A percentile compares a stretch with the other conserved stretches of the same genome.
Evolutionary conservation across 2,888 invertebrate genomes (phyloP).

Genomic region (Dynastes tityus): DNA sequence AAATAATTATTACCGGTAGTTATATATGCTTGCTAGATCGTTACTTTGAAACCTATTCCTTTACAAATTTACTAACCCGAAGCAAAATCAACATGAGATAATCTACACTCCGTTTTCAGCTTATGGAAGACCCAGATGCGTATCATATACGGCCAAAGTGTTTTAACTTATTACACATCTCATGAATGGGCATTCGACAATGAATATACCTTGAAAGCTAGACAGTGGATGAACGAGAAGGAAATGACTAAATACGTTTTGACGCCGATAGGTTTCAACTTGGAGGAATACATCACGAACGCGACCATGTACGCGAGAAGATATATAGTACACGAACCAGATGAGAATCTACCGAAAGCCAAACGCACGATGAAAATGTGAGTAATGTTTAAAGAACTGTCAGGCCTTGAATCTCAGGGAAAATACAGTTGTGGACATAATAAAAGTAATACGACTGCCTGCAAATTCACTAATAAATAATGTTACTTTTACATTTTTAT

Average conservation of each 20-base stretch:
- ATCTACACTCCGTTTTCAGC: constrained; percentile 68
- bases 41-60: no score
- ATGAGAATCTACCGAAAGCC: constrained; percentile 86
- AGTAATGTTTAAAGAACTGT: not conserved
- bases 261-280: constrained; percentile 81
- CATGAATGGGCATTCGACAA: constrained; percentile 93
- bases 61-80: no score
- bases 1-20: no score
- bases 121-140: constrained; percentile 87
- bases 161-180: constrained; percentile 93
- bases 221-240: constrained; percentile 76
- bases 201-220: constrained; percentile 74
- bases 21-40: no score
- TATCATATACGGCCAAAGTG: constrained; percentile 88
- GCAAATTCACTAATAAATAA: no score
- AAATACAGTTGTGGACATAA: no score
- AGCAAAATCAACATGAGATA: no score
- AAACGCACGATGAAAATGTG: not conserved
- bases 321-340: constrained; percentile 87
- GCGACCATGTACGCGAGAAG: constrained; percentile 86
- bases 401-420: not conserved
- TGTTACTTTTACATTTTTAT: no score
- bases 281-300: constrained; percentile 86
- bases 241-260: constrained; percentile 80
- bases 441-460: no score